phyloP scores from a whole-genome alignment of 2,113 vertebrate genomes.

The Vombatus ursinus region DNA sequence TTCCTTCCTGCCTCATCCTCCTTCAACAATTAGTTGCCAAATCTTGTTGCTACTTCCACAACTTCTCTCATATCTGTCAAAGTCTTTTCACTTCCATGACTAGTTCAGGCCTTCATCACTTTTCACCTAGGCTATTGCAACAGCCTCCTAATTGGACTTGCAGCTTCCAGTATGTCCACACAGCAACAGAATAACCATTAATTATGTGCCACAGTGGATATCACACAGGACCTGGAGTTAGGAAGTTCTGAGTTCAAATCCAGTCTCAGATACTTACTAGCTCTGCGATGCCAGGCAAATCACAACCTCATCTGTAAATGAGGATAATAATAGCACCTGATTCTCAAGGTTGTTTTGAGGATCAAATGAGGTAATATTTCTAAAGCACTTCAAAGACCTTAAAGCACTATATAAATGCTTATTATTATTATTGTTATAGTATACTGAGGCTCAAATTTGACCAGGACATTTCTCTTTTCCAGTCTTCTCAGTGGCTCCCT shows the following conservation, averaged over 20 bases:
- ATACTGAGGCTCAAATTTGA: not conserved
- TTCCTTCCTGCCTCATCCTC: not conserved
- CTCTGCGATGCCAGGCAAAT: not conserved
- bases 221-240: not conserved
- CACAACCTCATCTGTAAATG: not conserved
- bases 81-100: not conserved
- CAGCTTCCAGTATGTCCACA: not conserved
- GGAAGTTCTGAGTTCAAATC: not conserved
- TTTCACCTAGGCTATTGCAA: not conserved
- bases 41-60: not conserved
- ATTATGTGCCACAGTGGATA: not conserved
- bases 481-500: not conserved
- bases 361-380: not conserved
- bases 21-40: not conserved
- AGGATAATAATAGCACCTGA: not conserved
- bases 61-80: not conserved
- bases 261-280: not conserved
- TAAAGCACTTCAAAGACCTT: not conserved
- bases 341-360: not conserved
- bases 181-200: not conserved
- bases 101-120: not conserved
- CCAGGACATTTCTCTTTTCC: not conserved
- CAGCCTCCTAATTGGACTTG: not conserved
- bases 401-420: not conserved
- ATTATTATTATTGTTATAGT: too few species aligned